Percentiles rank a stretch among this genome's conserved stretches.
Evolutionary conservation across 2,113 vertebrate species (phyloP).

Genomic region (Cavia porcellus): DNA sequence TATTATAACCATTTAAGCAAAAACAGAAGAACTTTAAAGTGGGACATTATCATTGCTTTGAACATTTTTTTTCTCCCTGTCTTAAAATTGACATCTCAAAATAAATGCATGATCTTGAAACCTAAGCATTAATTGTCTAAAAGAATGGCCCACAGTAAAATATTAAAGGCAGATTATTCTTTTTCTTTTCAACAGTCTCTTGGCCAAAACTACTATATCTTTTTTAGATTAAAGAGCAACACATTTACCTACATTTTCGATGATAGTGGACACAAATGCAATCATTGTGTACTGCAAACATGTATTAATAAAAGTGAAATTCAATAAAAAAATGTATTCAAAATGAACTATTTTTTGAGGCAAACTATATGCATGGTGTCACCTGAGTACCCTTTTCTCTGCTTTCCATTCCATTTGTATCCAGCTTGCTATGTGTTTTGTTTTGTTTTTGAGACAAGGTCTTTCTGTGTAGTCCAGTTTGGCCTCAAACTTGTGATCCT

Average conservation of each 20-base stretch:
- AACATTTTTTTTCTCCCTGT: slow-evolving; percentile 67
- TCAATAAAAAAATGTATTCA: not conserved
- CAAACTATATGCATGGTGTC: not conserved
- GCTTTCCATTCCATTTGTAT: not conserved
- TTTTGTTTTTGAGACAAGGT: not conserved
- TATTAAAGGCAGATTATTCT: slow-evolving; percentile 26
- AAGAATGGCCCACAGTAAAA: slow-evolving; percentile 40
- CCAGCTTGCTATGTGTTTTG: not conserved
- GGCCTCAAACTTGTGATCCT: not conserved
- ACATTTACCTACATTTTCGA: not conserved
- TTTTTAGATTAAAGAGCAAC: not conserved
- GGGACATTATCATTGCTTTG: slow-evolving; percentile 81
- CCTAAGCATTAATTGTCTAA: slow-evolving; percentile 69
- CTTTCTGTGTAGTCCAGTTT: not conserved
- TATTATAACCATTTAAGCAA: slow-evolving; percentile 83
- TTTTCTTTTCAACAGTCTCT: slow-evolving; percentile 23
- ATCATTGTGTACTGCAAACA: not conserved
- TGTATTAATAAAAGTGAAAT: not conserved
- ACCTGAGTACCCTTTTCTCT: not conserved
- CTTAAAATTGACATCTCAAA: slow-evolving; percentile 80
- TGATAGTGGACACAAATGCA: not conserved
- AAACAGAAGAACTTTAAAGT: slow-evolving; percentile 83
- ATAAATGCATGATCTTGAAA: slow-evolving; percentile 74
- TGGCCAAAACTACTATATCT: not conserved
- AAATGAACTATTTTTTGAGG: not conserved